Percentiles rank a stretch among this genome's conserved stretches.
These are phyloP conservation scores for Myanophis thanlyinensis DNA, from an alignment of 2,113 vertebrate genomes.

Conservation along the genomic window DNA sequence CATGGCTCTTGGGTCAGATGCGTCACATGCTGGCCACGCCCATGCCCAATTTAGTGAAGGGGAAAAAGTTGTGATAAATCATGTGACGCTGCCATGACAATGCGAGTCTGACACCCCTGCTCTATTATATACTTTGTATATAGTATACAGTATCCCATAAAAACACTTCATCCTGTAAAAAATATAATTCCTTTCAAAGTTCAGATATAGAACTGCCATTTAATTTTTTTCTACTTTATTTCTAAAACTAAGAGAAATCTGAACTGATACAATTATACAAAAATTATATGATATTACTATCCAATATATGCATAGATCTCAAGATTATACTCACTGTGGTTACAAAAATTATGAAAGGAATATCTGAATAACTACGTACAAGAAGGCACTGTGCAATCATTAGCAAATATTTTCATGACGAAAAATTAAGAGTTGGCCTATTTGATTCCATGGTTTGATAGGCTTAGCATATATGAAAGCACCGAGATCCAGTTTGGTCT, in stretches of 20 bases:
- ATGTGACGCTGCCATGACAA: too few relatives aligned
- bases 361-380: slow-evolving; percentile 62
- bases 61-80: too few relatives aligned
- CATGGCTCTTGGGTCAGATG: too few relatives aligned
- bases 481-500: neutral
- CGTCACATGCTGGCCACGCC: too few relatives aligned
- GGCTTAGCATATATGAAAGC: neutral
- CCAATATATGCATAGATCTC: neutral
- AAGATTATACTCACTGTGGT: neutral
- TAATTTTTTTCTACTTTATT: neutral
- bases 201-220: neutral
- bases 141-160: neutral
- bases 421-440: neutral
- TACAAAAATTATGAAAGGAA: neutral
- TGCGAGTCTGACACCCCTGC: too few relatives aligned
- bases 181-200: neutral
- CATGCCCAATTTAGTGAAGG: too few relatives aligned
- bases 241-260: slow-evolving; percentile 29
- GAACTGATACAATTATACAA: neutral
- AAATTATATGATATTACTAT: neutral
- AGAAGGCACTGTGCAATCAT: neutral
- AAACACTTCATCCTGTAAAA: neutral
- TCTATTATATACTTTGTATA: neutral
- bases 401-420: slow-evolving; percentile 53
- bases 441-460: neutral